Evolutionary conservation across 2,888 invertebrate genomes (phyloP), one percentile per base, ranked within the genome.

Genomic region (Biston stratarius): DNA sequence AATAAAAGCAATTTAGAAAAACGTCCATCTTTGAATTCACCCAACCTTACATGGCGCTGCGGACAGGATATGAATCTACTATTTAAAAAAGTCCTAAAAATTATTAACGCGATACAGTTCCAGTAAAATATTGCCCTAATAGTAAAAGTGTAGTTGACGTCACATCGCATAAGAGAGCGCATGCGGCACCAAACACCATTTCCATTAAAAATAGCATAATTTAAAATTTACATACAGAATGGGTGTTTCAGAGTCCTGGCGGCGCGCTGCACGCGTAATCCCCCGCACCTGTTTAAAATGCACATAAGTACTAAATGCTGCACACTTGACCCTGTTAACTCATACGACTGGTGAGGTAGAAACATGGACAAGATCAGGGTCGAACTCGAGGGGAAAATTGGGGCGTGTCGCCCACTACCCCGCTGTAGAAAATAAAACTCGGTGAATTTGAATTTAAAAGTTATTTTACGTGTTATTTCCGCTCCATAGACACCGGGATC

Each of bases 241-340:
- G 56, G 55, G 48, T 55, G 55, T 52, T 38, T 61, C 42, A 36
- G 14, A 38, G 12, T 56, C 42, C 12, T 40, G 10, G 51, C 38
- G 14, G 52, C 53, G 36, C 15, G 45, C 8, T 56, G 56, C 49
- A 51, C 44, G 57, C n/a, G 51, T 40, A 44, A 51, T 51, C 33
- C n/a, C 24, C 12, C 9, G 34, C 60, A 60, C 64, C 65, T 65
- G 61, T 11, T 49, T 51, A 49, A 64, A 64, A 59, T 53, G 64
- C 48, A 53, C 55, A 48, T 15, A 44, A 42, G 49, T 36, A 44
- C 49, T 60, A 60, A 55, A 52, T 45, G 57, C 57, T 55, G 51
- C 45, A 66, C 51, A 40, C 60, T 64, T 48, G 65, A 56, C 56
- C 65, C 24, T 36, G 42, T 51, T 55, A 14, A 45, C 15, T 42